phyloP scores from a whole-genome alignment of 2,888 invertebrate species.

The Eilema caniola region DNA sequence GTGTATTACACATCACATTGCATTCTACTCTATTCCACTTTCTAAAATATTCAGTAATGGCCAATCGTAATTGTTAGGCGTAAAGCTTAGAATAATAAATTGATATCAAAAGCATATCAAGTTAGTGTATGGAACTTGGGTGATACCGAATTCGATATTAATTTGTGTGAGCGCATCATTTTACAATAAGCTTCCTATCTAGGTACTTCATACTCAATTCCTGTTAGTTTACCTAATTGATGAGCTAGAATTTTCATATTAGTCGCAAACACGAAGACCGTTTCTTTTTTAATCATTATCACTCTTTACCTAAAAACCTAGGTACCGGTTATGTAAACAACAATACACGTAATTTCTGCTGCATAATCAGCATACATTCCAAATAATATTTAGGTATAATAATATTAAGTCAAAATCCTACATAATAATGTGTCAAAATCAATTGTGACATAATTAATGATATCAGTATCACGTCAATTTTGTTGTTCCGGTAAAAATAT shows the following conservation, averaged over 20 bases:
- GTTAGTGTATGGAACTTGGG: neutral
- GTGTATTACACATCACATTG: constrained; percentile 37
- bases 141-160: neutral
- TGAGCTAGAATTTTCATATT: neutral
- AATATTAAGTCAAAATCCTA: too few relatives aligned
- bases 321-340: neutral
- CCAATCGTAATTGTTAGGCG: constrained; percentile 48
- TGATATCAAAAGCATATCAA: constrained; percentile 29
- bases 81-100: constrained; percentile 27
- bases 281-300: neutral
- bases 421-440: too few relatives aligned
- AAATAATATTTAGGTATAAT: neutral
- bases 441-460: too few relatives aligned
- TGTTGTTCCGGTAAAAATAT: too few relatives aligned
- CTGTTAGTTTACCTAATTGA: neutral
- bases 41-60: constrained; percentile 70
- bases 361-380: neutral
- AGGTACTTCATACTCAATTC: neutral
- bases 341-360: neutral
- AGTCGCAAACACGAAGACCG: neutral
- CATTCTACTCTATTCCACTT: constrained; percentile 58
- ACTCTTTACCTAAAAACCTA: neutral
- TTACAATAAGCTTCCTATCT: neutral
- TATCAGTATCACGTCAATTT: too few relatives aligned
- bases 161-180: neutral